Evolutionary conservation across 2,888 invertebrate species (phyloP).

Genomic region (Leptinotarsa tumamoca): DNA sequence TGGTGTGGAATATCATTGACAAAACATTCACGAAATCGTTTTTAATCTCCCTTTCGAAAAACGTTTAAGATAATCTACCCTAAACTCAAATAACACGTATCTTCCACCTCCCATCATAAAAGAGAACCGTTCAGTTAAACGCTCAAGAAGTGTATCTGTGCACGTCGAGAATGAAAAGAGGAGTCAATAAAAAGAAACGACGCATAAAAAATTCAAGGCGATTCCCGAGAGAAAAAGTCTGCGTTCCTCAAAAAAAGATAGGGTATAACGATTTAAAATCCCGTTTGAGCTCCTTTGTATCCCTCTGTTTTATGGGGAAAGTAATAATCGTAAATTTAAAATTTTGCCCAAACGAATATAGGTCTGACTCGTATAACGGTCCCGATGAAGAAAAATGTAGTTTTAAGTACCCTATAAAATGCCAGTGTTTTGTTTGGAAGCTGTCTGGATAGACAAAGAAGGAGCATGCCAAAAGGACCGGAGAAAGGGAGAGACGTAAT

Average conservation of each 20-base stretch:
- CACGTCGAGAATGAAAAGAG: conserved; percentile 18
- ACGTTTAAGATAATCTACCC: background rate
- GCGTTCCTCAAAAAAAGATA: conserved; percentile 4
- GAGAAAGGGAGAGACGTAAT: background rate
- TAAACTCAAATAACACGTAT: background rate
- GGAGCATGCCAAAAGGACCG: background rate
- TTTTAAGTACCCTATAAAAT: conserved; percentile 40
- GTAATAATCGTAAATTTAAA: conserved; percentile 51
- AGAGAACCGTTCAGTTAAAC: background rate
- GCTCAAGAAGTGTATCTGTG: conserved; percentile 16
- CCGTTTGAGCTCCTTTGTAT: conserved; percentile 16
- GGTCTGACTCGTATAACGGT: background rate
- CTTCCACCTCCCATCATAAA: conserved; percentile 1
- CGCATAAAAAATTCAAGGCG: conserved; percentile 27
- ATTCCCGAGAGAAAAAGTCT: conserved; percentile 28
- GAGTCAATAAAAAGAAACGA: conserved; percentile 36
- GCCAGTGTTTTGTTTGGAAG: conserved; percentile 24
- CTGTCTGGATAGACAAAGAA: background rate
- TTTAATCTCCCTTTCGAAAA: background rate
- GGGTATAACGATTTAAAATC: conserved; percentile 23
- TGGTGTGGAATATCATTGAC: too few relatives aligned
- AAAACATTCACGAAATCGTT: background rate
- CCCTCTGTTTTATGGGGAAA: conserved; percentile 43
- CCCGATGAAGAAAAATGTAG: conserved; percentile 32
- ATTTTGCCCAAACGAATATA: conserved; percentile 36